Percentiles rank a stretch among this genome's conserved stretches.
These are phyloP conservation scores for Cyrtorhinus lividipennis DNA, from an alignment of 1,140 invertebrate species.

Conservation along the genomic window DNA sequence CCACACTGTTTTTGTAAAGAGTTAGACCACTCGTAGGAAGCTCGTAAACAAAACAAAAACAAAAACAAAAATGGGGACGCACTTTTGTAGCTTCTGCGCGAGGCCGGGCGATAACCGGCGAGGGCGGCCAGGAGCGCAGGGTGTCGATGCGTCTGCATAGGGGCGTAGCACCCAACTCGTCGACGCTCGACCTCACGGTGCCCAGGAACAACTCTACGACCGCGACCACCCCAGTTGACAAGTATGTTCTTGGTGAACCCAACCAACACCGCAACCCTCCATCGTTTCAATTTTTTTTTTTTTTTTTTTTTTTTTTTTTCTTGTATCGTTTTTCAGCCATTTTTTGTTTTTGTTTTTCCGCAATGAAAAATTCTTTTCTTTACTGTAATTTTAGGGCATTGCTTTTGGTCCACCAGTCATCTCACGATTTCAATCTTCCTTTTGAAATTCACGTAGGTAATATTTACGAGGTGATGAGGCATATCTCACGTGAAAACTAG, in stretches of 20 bases:
- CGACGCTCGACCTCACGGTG: slow-evolving; percentile 17
- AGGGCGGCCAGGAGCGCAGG: slow-evolving; percentile 33
- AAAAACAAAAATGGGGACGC: too few species aligned
- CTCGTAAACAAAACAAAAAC: too few species aligned
- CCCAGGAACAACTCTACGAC: slow-evolving; percentile 9
- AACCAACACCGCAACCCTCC: not conserved
- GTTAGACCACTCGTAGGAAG: too few species aligned
- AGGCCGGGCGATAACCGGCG: slow-evolving; percentile 23
- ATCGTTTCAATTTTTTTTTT: slow-evolving; percentile 1
- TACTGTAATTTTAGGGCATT: not conserved
- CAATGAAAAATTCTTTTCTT: not conserved
- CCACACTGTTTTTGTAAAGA: too few species aligned
- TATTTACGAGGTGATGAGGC: too few species aligned
- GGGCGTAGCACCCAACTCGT: slow-evolving; percentile 22
- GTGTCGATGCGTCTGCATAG: slow-evolving; percentile 34
- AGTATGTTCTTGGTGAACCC: slow-evolving; percentile 8
- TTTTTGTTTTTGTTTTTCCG: not conserved
- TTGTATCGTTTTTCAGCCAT: not conserved
- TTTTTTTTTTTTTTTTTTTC: not conserved
- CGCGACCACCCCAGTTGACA: slow-evolving; percentile 5
- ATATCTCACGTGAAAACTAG: too few species aligned
- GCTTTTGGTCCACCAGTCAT: slow-evolving; percentile 4
- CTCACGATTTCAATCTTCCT: not conserved
- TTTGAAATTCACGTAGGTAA: too few species aligned
- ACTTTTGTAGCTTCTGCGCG: slow-evolving; percentile 7